Conservation (phyloP, 2,113 vertebrate genomes). For the zebrafish (Danio rerio) region DNA sequence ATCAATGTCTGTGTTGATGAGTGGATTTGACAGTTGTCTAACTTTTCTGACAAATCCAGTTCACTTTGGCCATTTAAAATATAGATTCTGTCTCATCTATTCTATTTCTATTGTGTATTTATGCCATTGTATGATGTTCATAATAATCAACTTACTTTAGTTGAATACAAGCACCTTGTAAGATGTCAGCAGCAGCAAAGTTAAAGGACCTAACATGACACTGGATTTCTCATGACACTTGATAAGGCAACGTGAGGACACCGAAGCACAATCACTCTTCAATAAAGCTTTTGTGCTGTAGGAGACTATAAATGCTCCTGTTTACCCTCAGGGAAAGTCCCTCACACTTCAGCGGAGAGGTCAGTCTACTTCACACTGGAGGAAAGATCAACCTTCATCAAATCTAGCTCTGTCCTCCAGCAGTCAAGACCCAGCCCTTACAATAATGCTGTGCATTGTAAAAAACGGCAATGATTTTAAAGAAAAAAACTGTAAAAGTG, state of each 20-base stretch:
- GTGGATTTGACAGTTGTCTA: no score
- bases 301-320: conserved; percentile 40
- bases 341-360: conserved; percentile 46
- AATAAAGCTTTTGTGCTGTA: conserved; percentile 58
- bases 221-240: conserved; percentile 53
- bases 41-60: no score
- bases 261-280: conserved; percentile 35
- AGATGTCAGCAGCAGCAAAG: background rate
- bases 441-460: background rate
- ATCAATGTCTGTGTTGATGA: no score
- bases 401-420: background rate
- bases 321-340: conserved; percentile 55
- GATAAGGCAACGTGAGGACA: conserved; percentile 52
- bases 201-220: conserved; percentile 7
- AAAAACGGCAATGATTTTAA: no score
- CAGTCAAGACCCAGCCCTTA: background rate
- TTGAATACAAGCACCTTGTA: no score
- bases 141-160: no score
- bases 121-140: no score
- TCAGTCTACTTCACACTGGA: conserved; percentile 38
- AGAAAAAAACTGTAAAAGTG: no score
- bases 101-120: no score
- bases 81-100: no score
- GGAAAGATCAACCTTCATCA: conserved; percentile 29
- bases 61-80: no score